Base-by-base conservation (phyloP, 2,113 vertebrate genomes). In the Orthonyx spaldingii region DNA sequence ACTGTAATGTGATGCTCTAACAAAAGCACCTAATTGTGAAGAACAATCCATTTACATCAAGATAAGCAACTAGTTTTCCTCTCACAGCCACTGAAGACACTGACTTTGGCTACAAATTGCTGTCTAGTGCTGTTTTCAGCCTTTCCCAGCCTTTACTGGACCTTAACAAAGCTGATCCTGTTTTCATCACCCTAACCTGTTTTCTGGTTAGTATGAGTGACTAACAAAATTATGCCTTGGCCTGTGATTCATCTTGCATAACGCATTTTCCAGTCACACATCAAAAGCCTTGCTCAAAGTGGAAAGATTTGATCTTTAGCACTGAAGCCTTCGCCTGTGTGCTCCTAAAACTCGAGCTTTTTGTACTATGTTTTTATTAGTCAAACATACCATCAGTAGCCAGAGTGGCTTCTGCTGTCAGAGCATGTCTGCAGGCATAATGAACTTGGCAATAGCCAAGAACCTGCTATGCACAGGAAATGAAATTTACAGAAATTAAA, bases 241-340 rank as follows among this genome's bases (percentile, higher is more conserved):
- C 53, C 53, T 82, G 84, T 98, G 98, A 98, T 97, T 98, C 97
- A 98, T 97, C 94, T 96, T 96, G 80, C 89, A 87, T 87, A 93
- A 96, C 30, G 4, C 89, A 75, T 98, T 98, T 98, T 98, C 97
- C 97, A 96, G 93, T 96, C 93, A 97, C 86, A 84, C 57, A 94
- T 93, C 92, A 94, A 90, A 94, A 97, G 46, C 26, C 41, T 81
- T 93, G 95, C 90, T 79, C 91, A 95, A 70, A 97, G 96, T 8
- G 84, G 84, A 95, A 96, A 97, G 68, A 93, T 94, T 90, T 97
- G 93, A 87, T 91, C 96, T 95, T 85, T 93, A 81, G 78, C 71
- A 76, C 57, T 85, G 83, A 92, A 93, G 85, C 18, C 77, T 84
- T 87, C 1, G 83, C 88, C 66, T 84, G 37, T 42, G 41, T 81